Evolutionary conservation across 2,888 invertebrate genomes (phyloP), one percentile per base, ranked within the genome.

Genomic region (Eupithecia inturbata): DNA sequence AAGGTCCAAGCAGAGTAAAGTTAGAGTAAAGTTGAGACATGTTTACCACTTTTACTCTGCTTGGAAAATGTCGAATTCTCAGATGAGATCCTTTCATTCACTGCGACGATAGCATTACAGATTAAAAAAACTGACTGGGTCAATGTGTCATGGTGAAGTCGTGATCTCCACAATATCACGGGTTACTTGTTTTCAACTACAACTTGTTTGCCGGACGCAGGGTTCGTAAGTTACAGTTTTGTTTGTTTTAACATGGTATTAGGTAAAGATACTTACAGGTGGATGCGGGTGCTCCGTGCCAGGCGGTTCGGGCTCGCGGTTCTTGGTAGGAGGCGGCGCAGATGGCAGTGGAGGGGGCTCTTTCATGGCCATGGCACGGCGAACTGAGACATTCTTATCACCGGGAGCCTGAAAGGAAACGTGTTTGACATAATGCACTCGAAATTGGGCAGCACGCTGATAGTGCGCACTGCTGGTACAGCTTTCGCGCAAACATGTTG

Each of bases 341-440:
- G 93, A 85, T 3, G 95, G 95, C 75, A 95, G 92, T 82, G 95
- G 94, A 62, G 95, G 95, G n/a, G 95, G 95, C 85, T 96, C 96
- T 86, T 95, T 96, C 94, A 96, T 91, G 0, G 95, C 95, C 95
- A 96, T 95, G 26, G 95, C 95, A 76, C 96, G 95, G 0, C 96
- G 94, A 36, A 96, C 95, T 53, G 95, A 95, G 81, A 95, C 92
- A 81, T 92, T 95, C 85, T 96, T 96, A 77, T 96, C 96, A 2
- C 82, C 82, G 31, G 83, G 89, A 85, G 4, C 89, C 84, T n/a
- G 86, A 85, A 60, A 67, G 3, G 26, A 31, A 62, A 64, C 12
- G 14, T n/a, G 33, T 12, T n/a, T 39, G 6, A 31, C 10, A 62
- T 62, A 31, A 19, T 31, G 28, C 16, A 16, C 19, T 16, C 16